Base-by-base conservation (phyloP, 2,113 vertebrate species). In the Neopipo cinnamomea region DNA sequence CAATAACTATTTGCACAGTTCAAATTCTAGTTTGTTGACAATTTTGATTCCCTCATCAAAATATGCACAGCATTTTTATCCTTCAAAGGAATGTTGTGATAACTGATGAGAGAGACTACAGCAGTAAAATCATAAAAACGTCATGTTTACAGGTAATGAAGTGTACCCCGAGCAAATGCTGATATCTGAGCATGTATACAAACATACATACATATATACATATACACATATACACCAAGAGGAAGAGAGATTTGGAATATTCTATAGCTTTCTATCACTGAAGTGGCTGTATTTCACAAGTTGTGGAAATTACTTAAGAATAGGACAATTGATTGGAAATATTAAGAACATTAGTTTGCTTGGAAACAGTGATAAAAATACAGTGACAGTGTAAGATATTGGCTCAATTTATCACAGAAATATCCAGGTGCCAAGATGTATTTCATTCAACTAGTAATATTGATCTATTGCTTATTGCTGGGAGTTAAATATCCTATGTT, bases 181-280 rank as follows among this genome's bases (percentile, higher is more conserved):
- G 14, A 19, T 73, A 59, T 39, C 62, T 77, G 31, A 81, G 79
- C 56, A 76, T 14, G 7, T 5, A 56, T 14, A 19, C 1, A 20
- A 44, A 31, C 2, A 71, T 18, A 39, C 0, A 42, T 42, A 15
- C 44, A 39, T 1, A 23, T 6, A 19, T 2, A 70, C 5, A 35
- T 3, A 19, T 1, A 47, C 7, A 22, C 10, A n/a, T 0, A 25
- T 5, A 42, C 2, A 46, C 5, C 9, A 12, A 46, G 20, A 35
- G 8, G 25, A 52, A 35, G 16, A 52, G 27, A 62, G 30, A 58
- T 25, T 28, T 56, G 13, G 19, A 91, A 49, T 72, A 37, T 24
- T 68, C 89, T 12, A 46, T 8, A 74, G 13, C 8, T 89, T 59
- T 59, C 65, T 44, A 9, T 79, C 28, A 53, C 27, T 55, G 42